Percentiles rank a stretch among this genome's conserved stretches.
phyloP scores from a whole-genome alignment of 2,113 vertebrate genomes.

The Saccopteryx bilineata region DNA sequence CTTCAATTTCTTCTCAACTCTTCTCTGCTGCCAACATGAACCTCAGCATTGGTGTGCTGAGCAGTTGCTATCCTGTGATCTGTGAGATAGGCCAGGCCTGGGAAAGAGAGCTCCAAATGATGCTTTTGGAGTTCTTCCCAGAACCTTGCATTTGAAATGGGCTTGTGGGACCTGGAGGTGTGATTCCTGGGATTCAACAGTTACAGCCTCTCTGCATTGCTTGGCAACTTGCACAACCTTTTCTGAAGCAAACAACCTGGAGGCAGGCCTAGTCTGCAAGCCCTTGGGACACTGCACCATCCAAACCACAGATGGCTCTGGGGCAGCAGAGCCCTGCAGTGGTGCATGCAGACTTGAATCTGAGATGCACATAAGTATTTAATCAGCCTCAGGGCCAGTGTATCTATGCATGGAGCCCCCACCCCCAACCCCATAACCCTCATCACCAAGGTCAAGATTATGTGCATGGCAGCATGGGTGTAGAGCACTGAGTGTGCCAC shows the following conservation, averaged over 20 bases:
- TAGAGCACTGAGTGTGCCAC: no score
- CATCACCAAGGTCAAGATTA: not conserved
- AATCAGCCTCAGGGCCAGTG: not conserved
- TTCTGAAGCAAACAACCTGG: constrained; percentile 63
- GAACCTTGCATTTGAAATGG: constrained; percentile 63
- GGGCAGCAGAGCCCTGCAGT: not conserved
- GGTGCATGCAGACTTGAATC: not conserved
- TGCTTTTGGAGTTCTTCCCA: constrained; percentile 53
- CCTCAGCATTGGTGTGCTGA: not conserved
- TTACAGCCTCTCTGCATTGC: constrained; percentile 51
- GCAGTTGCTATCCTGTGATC: not conserved
- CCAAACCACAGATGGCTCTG: not conserved
- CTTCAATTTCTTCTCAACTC: constrained; percentile 20
- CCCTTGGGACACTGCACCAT: not conserved
- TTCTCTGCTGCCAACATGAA: not conserved
- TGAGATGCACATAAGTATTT: not conserved
- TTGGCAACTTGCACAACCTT: constrained; percentile 47
- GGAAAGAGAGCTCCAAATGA: constrained; percentile 42
- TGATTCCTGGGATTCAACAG: constrained; percentile 55
- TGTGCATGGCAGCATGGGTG: not conserved
- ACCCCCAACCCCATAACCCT: no score
- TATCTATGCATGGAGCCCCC: not conserved
- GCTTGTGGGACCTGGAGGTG: constrained; percentile 35
- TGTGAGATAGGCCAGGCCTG: not conserved
- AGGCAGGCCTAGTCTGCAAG: not conserved